phyloP scores from a whole-genome alignment of 2,888 invertebrate species.

The Diplazon laetatorius region DNA sequence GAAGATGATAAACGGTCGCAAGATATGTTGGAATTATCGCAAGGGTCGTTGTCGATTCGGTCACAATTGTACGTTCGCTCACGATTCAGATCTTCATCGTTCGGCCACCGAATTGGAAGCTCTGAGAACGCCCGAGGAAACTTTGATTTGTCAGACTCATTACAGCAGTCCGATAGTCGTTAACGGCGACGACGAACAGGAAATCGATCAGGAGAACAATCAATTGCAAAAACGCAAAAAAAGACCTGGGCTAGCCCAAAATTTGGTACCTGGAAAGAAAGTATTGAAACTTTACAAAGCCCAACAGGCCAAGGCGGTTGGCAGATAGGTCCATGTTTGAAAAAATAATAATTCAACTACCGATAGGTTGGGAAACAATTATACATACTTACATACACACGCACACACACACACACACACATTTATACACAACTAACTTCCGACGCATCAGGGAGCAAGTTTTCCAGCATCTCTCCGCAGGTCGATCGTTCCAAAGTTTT shows the following conservation, averaged over 20 bases:
- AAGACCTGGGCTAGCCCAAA: slow-evolving; percentile 90
- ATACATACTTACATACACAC: no score
- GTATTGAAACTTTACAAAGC: slow-evolving; percentile 91
- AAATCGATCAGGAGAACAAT: slow-evolving; percentile 84
- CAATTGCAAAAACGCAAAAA: slow-evolving; percentile 85
- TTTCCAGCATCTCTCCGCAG: no score
- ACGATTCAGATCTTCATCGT: slow-evolving; percentile 92
- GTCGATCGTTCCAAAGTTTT: no score
- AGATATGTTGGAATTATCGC: slow-evolving; percentile 96
- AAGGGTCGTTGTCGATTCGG: slow-evolving; percentile 96
- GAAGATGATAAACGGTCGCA: slow-evolving; percentile 92
- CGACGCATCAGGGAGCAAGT: no score
- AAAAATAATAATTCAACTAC: slow-evolving; percentile 9
- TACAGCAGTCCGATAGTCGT: slow-evolving; percentile 73
- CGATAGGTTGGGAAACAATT: no score
- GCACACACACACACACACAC: no score
- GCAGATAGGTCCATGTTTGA: slow-evolving; percentile 72
- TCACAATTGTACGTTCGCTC: slow-evolving; percentile 95
- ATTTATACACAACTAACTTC: no score
- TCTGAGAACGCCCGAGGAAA: slow-evolving; percentile 83
- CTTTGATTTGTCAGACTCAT: slow-evolving; percentile 80
- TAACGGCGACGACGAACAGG: slow-evolving; percentile 81
- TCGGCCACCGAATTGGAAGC: slow-evolving; percentile 85
- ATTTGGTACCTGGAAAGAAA: slow-evolving; percentile 92
- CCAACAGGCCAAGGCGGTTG: slow-evolving; percentile 84